These are phyloP conservation scores for Cyrtonyx montezumae DNA, from an alignment of 2,113 vertebrate genomes.

Conservation along the genomic window DNA sequence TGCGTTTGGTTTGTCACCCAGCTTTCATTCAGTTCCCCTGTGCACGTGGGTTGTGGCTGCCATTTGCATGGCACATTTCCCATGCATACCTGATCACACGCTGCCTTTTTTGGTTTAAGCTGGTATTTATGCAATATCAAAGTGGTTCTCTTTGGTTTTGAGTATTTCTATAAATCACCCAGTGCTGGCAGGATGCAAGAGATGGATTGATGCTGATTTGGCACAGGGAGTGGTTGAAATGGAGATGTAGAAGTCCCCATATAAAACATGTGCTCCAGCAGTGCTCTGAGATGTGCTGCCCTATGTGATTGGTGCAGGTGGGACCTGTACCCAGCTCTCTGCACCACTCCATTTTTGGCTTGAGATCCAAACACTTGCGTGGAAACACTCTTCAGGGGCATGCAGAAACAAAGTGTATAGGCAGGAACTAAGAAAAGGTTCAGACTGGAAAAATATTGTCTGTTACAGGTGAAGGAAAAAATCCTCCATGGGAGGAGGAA, in stretches of 20 bases:
- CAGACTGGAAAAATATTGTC: conserved; percentile 16
- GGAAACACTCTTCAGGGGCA: neutral
- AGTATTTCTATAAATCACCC: neutral
- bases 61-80: too few relatives aligned
- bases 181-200: neutral
- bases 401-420: neutral
- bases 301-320: neutral
- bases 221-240: neutral
- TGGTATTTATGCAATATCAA: conserved; percentile 32
- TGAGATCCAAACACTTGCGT: fast-evolving
- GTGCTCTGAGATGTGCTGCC: neutral
- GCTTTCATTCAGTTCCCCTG: conserved; percentile 20
- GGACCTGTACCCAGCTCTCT: neutral
- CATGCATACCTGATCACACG: conserved; percentile 30
- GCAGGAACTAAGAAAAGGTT: neutral
- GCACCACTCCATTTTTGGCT: neutral
- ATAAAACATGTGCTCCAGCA: neutral
- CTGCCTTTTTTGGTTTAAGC: conserved; percentile 60
- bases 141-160: neutral
- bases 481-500: neutral
- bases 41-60: neutral
- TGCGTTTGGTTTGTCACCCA: neutral
- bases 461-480: neutral
- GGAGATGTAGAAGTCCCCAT: neutral
- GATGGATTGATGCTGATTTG: neutral